Conservation (phyloP, 2,797 vertebrate genomes). For the Syndactyla subalaris region DNA sequence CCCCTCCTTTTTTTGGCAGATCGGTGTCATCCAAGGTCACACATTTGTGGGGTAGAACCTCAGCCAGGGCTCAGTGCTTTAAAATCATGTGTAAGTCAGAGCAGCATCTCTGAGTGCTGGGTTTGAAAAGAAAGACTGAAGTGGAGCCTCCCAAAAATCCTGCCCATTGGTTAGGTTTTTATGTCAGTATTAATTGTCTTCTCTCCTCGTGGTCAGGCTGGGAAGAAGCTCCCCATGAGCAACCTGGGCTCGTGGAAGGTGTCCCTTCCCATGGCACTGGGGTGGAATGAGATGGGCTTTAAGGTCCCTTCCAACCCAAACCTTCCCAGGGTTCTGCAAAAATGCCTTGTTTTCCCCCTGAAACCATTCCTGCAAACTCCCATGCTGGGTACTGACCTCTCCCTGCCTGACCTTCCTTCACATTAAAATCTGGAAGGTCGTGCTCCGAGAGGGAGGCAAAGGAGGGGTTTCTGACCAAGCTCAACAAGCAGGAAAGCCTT, state of each 20-base stretch:
- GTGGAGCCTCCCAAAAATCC: neutral
- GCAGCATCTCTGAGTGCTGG: neutral
- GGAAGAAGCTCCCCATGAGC: neutral
- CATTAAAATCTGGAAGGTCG: neutral
- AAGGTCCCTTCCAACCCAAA: neutral
- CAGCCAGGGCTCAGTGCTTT: neutral
- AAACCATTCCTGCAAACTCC: neutral
- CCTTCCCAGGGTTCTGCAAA: neutral
- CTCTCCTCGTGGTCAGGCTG: neutral
- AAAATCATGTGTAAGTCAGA: neutral
- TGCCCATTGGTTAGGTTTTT: neutral
- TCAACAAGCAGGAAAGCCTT: neutral
- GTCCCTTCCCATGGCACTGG: neutral
- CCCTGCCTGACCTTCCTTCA: fast-evolving
- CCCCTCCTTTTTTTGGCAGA: neutral
- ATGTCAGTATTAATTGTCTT: fast-evolving
- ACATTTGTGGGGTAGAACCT: neutral
- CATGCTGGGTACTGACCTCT: fast-evolving
- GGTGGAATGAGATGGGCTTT: neutral
- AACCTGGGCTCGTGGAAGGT: neutral
- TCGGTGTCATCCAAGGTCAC: slow-evolving; percentile 54
- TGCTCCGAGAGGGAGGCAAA: neutral
- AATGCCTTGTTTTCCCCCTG: neutral
- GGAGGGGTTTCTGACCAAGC: neutral
- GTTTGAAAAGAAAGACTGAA: neutral